Evolutionary conservation across 2,113 vertebrate genomes (phyloP).

Genomic region (Burhinus oedicnemus): DNA sequence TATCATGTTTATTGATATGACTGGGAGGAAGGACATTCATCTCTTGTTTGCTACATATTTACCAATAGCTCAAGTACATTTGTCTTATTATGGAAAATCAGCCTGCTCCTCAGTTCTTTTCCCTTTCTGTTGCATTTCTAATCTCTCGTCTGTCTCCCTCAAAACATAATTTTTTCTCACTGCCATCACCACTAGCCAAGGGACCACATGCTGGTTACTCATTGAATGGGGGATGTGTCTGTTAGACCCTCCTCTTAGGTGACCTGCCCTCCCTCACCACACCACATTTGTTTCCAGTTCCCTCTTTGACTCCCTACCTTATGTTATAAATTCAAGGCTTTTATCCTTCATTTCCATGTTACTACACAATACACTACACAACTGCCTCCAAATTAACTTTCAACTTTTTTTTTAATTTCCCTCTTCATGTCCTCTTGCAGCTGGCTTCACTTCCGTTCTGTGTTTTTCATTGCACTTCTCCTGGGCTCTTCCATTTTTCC

Average conservation of each 20-base stretch:
- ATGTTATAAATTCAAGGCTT: not conserved
- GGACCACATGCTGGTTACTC: not conserved
- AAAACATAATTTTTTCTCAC: not conserved
- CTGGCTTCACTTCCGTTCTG: not conserved
- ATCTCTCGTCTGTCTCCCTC: not conserved
- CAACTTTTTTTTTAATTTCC: not conserved
- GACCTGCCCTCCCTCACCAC: not conserved
- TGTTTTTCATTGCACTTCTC: not conserved
- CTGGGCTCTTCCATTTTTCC: not conserved
- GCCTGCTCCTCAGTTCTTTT: not conserved
- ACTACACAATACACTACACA: not conserved
- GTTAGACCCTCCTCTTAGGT: not conserved
- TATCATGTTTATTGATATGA: not conserved
- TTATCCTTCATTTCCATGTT: not conserved
- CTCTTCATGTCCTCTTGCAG: not conserved
- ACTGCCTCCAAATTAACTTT: not conserved
- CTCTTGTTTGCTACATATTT: not conserved
- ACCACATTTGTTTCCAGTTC: not conserved
- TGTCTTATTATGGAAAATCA: not conserved
- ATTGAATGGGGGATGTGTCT: not conserved
- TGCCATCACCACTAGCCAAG: not conserved
- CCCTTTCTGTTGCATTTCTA: not conserved
- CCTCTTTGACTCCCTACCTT: not conserved
- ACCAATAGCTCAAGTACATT: not conserved
- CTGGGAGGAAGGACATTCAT: not conserved